Evolutionary conservation across 2,797 vertebrate genomes (phyloP).

Genomic region (Loriculus beryllinus): DNA sequence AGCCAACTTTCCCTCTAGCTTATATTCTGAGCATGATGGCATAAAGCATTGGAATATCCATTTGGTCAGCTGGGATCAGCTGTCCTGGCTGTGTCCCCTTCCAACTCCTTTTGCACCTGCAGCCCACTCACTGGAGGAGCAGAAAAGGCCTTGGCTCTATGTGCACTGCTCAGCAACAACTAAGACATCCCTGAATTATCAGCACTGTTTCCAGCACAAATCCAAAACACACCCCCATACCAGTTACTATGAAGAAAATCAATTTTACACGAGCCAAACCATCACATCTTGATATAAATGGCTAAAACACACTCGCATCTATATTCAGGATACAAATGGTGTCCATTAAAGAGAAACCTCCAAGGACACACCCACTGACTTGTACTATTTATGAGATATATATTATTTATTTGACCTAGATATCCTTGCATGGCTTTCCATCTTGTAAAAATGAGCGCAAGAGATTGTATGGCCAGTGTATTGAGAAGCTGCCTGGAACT

Average conservation of each 20-base stretch:
- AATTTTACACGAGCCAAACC: background rate
- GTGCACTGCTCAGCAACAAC: background rate
- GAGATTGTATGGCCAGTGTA: background rate
- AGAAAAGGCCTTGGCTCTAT: background rate
- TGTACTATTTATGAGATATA: background rate
- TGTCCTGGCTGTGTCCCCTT: background rate
- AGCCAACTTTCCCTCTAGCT: background rate
- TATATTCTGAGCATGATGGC: background rate
- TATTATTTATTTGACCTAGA: constrained; percentile 49
- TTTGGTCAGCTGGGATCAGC: background rate
- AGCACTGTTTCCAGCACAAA: background rate
- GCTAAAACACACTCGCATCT: background rate
- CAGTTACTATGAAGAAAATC: background rate
- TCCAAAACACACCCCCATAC: background rate
- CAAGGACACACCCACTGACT: background rate
- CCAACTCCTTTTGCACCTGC: background rate
- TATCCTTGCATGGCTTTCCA: background rate
- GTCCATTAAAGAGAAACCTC: background rate
- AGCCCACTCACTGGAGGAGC: background rate
- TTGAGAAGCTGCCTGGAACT: background rate
- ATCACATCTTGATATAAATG: background rate
- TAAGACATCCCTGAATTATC: background rate
- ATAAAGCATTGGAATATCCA: background rate
- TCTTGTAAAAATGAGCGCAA: background rate
- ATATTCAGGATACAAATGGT: background rate